Percentiles rank a stretch among this genome's conserved stretches.
These are phyloP conservation scores for Gymnorhina tibicen DNA, from an alignment of 2,113 vertebrate genomes.

Conservation along the genomic window DNA sequence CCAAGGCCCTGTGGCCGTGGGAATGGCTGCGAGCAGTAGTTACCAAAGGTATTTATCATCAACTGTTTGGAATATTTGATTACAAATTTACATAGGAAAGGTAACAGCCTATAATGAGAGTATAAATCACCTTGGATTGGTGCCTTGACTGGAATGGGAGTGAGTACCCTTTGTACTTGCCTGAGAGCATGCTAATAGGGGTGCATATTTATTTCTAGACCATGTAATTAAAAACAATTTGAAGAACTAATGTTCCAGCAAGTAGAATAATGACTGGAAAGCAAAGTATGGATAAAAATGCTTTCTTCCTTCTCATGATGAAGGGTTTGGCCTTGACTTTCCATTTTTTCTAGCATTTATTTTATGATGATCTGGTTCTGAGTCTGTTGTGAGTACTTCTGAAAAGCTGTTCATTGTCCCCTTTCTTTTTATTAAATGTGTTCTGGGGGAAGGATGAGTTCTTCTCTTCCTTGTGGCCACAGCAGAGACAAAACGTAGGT, in stretches of 20 bases:
- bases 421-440: neutral
- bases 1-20: conserved; percentile 13
- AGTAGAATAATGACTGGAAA: neutral
- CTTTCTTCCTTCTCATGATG: neutral
- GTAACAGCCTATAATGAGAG: conserved; percentile 66
- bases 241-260: conserved; percentile 12
- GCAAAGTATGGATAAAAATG: neutral
- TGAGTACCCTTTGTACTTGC: conserved; percentile 21
- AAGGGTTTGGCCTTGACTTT: conserved; percentile 8
- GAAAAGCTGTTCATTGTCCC: neutral
- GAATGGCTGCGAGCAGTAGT: conserved; percentile 35
- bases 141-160: conserved; percentile 58
- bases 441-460: neutral
- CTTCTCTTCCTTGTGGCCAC: neutral
- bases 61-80: conserved; percentile 75
- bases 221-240: conserved; percentile 46
- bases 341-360: neutral
- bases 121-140: conserved; percentile 68
- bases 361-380: neutral
- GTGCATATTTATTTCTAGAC: conserved; percentile 44
- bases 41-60: conserved; percentile 65
- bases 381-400: neutral
- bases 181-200: conserved; percentile 35
- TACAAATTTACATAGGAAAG: conserved; percentile 73
- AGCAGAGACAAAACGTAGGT: neutral